These are phyloP conservation scores for Hololepta plana DNA, from an alignment of 2,888 invertebrate species.

Conservation along the genomic window DNA sequence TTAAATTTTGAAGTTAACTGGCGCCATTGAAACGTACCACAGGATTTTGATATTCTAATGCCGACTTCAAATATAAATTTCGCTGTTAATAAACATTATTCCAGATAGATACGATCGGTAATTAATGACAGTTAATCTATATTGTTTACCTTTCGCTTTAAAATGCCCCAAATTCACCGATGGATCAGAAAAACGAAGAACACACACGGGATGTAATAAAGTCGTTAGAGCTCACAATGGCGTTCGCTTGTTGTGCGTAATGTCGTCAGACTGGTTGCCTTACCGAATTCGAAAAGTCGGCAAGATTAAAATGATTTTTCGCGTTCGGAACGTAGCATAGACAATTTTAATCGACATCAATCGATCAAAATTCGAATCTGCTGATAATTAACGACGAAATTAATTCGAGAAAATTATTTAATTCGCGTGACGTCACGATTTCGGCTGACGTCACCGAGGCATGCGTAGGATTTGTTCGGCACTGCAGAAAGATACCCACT, in stretches of 20 bases:
- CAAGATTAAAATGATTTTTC: too few relatives aligned
- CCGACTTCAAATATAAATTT: conserved; percentile 35
- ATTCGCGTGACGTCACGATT: conserved; percentile 20
- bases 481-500: conserved; percentile 45
- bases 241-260: conserved; percentile 56
- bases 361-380: conserved; percentile 10
- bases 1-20: conserved; percentile 30
- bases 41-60: conserved; percentile 48
- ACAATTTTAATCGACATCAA: neutral
- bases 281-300: too few relatives aligned
- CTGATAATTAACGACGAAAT: conserved; percentile 9
- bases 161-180: conserved; percentile 37
- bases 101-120: conserved; percentile 26
- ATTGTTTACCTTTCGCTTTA: conserved; percentile 24
- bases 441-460: conserved; percentile 27
- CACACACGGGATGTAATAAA: conserved; percentile 41
- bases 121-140: conserved; percentile 13
- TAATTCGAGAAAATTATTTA: conserved; percentile 10
- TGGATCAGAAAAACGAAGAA: conserved; percentile 52
- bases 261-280: too few relatives aligned
- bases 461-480: conserved; percentile 32
- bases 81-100: conserved; percentile 26
- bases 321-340: neutral
- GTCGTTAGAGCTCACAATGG: conserved; percentile 76
- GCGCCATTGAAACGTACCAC: conserved; percentile 45